Evolutionary conservation across 2,888 invertebrate genomes (phyloP).

Genomic region (Chrysomela aeneicollis): DNA sequence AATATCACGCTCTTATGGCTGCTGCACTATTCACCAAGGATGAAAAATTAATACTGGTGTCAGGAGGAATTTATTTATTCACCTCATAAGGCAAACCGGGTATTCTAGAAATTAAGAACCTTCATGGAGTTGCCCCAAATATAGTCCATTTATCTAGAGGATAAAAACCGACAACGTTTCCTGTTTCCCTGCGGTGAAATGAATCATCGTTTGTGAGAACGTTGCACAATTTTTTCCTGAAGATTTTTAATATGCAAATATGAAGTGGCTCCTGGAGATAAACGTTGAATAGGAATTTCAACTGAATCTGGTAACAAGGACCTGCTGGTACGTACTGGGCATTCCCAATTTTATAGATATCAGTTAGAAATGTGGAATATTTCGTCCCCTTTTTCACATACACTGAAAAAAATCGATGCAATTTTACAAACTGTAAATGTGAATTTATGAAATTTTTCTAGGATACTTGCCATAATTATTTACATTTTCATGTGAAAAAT

Average conservation of each 20-base stretch:
- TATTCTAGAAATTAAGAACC: conserved; percentile 15
- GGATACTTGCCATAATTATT: too few relatives aligned
- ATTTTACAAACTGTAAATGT: too few relatives aligned
- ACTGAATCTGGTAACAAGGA: too few relatives aligned
- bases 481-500: too few relatives aligned
- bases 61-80: conserved; percentile 10
- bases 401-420: too few relatives aligned
- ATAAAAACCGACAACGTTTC: conserved; percentile 1
- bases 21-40: conserved; percentile 6
- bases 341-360: too few relatives aligned
- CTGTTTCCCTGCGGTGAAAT: neutral
- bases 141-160: neutral
- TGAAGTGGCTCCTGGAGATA: neutral
- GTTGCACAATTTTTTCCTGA: neutral
- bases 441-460: too few relatives aligned
- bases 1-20: conserved; percentile 17
- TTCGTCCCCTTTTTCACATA: too few relatives aligned
- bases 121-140: conserved; percentile 14
- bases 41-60: conserved; percentile 19
- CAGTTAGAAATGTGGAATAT: too few relatives aligned
- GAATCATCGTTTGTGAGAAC: neutral
- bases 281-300: neutral
- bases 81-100: conserved; percentile 9
- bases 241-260: neutral
- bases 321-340: too few relatives aligned